Conservation (phyloP, 1,140 invertebrate species). For the Globodera ellingtonae region DNA sequence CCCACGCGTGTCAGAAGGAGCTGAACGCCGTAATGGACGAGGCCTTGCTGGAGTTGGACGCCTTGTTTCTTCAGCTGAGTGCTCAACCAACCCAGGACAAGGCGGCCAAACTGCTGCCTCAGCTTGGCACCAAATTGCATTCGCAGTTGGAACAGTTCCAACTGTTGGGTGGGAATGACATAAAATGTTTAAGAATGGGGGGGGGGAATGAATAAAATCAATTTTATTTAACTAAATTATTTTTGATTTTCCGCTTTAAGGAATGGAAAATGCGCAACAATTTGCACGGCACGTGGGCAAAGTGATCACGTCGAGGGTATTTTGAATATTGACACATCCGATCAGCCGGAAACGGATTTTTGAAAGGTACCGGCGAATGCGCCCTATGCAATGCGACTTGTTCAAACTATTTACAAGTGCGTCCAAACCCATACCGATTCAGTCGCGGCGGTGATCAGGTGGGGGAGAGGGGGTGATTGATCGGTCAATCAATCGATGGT, state of each 20-base stretch:
- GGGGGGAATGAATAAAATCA: no score
- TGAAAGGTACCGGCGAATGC: conserved; percentile 46
- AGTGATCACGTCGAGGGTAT: conserved; percentile 43
- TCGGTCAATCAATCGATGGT: no score
- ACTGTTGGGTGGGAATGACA: conserved; percentile 47
- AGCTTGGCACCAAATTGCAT: conserved; percentile 49
- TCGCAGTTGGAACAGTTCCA: conserved; percentile 58
- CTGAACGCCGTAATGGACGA: conserved; percentile 49
- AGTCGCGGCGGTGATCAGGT: conserved; percentile 36
- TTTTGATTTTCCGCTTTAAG: conserved; percentile 42
- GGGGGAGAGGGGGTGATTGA: no score
- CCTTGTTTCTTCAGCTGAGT: conserved; percentile 50
- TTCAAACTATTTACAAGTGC: conserved; percentile 53
- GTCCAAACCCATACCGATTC: conserved; percentile 45
- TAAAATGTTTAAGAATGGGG: background rate
- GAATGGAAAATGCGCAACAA: conserved; percentile 45
- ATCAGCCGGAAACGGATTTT: conserved; percentile 1
- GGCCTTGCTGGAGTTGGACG: conserved; percentile 48
- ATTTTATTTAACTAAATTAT: no score
- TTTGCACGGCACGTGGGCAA: conserved; percentile 51
- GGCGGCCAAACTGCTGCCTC: conserved; percentile 36
- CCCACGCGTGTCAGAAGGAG: conserved; percentile 46
- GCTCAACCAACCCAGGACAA: conserved; percentile 34
- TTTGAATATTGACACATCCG: background rate
- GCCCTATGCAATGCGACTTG: conserved; percentile 51